Evolutionary conservation across 1,140 invertebrate species (phyloP).

Genomic region (Trichonephila inaurata): DNA sequence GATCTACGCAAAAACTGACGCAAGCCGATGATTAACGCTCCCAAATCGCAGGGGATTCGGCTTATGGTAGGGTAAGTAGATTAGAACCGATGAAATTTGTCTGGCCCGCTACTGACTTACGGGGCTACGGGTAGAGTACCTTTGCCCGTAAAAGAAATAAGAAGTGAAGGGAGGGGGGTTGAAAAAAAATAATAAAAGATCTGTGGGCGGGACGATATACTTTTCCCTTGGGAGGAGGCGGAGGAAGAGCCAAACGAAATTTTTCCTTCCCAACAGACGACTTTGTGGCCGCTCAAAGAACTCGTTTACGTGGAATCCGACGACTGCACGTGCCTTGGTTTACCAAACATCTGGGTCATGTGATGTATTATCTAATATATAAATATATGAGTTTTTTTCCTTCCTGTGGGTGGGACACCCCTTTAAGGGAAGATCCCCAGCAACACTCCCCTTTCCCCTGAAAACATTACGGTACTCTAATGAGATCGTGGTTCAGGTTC

Average conservation of each 20-base stretch:
- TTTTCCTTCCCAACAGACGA: slow-evolving; percentile 69
- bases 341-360: slow-evolving; percentile 75
- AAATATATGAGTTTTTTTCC: background rate
- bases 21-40: slow-evolving; percentile 72
- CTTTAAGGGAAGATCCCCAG: background rate
- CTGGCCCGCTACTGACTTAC: slow-evolving; percentile 67
- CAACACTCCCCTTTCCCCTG: background rate
- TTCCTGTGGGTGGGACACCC: slow-evolving; percentile 15
- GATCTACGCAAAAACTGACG: slow-evolving; percentile 41
- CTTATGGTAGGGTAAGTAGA: slow-evolving; percentile 67
- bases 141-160: slow-evolving; percentile 56
- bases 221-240: slow-evolving; percentile 26
- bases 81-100: slow-evolving; percentile 73
- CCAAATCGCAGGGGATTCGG: slow-evolving; percentile 38
- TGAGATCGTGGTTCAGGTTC: too few species aligned
- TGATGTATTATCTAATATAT: slow-evolving; percentile 60
- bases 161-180: background rate
- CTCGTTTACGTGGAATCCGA: slow-evolving; percentile 28
- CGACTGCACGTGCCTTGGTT: slow-evolving; percentile 58
- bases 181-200: slow-evolving; percentile 46
- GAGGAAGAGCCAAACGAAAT: slow-evolving; percentile 52
- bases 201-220: slow-evolving; percentile 44
- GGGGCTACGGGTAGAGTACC: slow-evolving; percentile 10
- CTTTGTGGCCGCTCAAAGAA: slow-evolving; percentile 71
- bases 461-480: background rate